Base-by-base conservation (phyloP, 2,888 invertebrate species). In the Nipponacmea schrenckii region DNA sequence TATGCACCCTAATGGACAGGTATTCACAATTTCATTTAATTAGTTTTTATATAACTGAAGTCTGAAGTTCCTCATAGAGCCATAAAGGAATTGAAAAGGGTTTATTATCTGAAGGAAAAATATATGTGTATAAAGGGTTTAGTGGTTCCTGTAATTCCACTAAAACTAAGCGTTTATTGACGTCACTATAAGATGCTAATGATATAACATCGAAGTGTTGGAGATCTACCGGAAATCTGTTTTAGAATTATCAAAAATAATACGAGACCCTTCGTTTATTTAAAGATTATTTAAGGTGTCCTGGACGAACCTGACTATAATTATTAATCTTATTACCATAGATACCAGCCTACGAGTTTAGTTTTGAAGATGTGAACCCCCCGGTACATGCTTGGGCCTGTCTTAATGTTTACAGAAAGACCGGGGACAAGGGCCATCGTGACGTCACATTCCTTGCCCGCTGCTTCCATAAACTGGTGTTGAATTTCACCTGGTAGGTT, bases 1-100 rank as follows among this genome's bases (percentile, higher is more conserved):
- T 79, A 88, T 88, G 87, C 88, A 88, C 74, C 88, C 88, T n/a
- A 88, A 88, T 78, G 89, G 89, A n/a, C 89, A 89, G 87, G 88
- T 89, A 73, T 70, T 76, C 64, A 7, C 26, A 15, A 14, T n/a
- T 44, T 44, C 8, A 15, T 39, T 67, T 14, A 45, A 1, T 39
- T 4, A 10, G n/a, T 17, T 45, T n/a, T 56, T 56, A 56, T 17
- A 3, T 56, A 3, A 3, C 20, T 17, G 2, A n/a, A n/a, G 56
- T 56, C 20, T 17, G 2, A n/a, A n/a, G 56, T 2, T 56, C 2
- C 20, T 2, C 2, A 2, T 56, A 56, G 2, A 5, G 20, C 56
- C 17, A 3, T 56, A 56, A n/a, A 56, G n/a, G 20, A 4, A 17
- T n/a, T 56, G 56, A 3, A 56, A 56, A n/a, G 62, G 48, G 5